phyloP scores from a whole-genome alignment of 1,140 invertebrate species.

The Halictus rubicundus region DNA sequence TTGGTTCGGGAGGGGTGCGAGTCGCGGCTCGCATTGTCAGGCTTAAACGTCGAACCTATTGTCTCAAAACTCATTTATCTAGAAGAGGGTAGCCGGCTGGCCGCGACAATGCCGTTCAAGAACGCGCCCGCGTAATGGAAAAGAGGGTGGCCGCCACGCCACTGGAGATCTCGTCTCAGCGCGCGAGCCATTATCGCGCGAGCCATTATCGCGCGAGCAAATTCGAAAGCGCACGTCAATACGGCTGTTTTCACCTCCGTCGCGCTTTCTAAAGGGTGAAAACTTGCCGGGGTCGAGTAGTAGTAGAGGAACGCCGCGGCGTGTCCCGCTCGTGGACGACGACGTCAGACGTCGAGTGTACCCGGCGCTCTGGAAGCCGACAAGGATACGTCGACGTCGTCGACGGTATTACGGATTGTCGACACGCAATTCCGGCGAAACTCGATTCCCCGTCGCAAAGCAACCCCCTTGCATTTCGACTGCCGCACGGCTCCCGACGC shows the following conservation, averaged over 20 bases:
- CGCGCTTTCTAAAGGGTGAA: constrained; percentile 11
- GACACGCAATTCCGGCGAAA: constrained; percentile 54
- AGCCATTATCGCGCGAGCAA: constrained; percentile 12
- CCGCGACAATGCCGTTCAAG: constrained; percentile 50
- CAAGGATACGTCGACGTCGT: constrained; percentile 29
- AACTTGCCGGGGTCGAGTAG: constrained; percentile 13
- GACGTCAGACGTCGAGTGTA: not conserved
- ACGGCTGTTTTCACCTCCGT: constrained; percentile 17
- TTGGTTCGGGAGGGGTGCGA: too few species aligned
- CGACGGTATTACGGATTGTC: constrained; percentile 44
- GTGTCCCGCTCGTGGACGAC: not conserved
- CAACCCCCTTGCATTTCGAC: too few species aligned
- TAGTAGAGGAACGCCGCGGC: not conserved
- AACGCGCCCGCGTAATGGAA: constrained; percentile 42
- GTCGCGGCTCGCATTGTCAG: constrained; percentile 30
- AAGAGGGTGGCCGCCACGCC: constrained; percentile 32
- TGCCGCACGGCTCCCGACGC: constrained; percentile 24
- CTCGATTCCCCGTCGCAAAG: constrained; percentile 34
- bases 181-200: constrained; percentile 8
- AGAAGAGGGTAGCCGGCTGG: constrained; percentile 34
- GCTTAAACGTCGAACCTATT: constrained; percentile 51
- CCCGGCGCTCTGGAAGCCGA: not conserved
- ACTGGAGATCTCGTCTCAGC: constrained; percentile 22
- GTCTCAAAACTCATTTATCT: constrained; percentile 61
- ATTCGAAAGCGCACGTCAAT: constrained; percentile 48